Percentiles rank a stretch among this genome's conserved stretches.
These are phyloP conservation scores for Nomada flava DNA, from an alignment of 2,888 invertebrate species.

Conservation along the genomic window DNA sequence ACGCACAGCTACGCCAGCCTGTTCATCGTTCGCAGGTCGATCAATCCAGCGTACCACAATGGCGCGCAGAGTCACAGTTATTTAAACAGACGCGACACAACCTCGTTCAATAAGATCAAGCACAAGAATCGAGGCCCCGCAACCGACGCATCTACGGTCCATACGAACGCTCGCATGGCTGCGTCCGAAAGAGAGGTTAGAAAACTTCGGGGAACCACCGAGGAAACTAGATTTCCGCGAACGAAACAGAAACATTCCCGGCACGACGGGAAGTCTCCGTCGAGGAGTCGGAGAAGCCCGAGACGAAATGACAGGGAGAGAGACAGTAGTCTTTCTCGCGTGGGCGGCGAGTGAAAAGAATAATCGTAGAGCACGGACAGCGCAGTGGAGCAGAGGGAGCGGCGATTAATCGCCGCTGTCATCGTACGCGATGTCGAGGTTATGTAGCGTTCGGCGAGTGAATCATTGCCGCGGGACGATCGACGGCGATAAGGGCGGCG, in stretches of 20 bases:
- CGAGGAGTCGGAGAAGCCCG: background rate
- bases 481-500: slow-evolving; percentile 5
- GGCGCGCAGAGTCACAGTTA: slow-evolving; percentile 14
- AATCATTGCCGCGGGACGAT: slow-evolving; percentile 14
- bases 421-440: slow-evolving; percentile 46
- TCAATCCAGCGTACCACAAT: slow-evolving; percentile 28
- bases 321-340: too few species aligned
- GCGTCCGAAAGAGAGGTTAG: too few species aligned
- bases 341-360: background rate
- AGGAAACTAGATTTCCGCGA: background rate
- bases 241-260: too few species aligned
- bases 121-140: background rate
- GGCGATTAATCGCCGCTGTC: slow-evolving; percentile 26
- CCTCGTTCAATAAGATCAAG: background rate
- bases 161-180: too few species aligned
- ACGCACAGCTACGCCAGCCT: background rate
- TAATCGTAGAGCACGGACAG: background rate
- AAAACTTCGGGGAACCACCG: too few species aligned
- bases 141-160: too few species aligned
- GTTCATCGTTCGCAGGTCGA: background rate
- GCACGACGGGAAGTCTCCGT: slow-evolving; percentile 2
- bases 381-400: background rate
- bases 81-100: slow-evolving; percentile 4
- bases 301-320: background rate
- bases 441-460: slow-evolving; percentile 37